A percentile compares a stretch with the other conserved stretches of the same genome.
phyloP scores from a whole-genome alignment of 2,113 vertebrate species.

The Muntiacus muntjak region DNA sequence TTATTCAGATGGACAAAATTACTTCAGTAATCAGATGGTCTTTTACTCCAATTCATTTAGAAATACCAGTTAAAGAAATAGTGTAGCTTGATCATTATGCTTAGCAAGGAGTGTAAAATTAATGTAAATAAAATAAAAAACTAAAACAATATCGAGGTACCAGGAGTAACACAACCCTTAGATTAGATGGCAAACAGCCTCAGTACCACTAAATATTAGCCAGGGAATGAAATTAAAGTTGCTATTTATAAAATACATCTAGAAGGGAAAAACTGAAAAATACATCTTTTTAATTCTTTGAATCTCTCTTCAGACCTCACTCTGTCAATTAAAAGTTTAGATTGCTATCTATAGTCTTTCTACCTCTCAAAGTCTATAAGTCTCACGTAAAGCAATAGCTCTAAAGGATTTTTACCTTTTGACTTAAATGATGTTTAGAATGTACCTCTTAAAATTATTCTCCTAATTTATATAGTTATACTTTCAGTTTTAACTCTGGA shows the following conservation, averaged over 20 bases:
- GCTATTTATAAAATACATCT: neutral
- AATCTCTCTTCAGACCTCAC: neutral
- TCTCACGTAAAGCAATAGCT: neutral
- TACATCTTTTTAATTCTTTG: neutral
- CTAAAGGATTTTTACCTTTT: neutral
- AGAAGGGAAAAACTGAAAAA: neutral
- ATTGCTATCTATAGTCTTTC: neutral
- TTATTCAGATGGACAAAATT: neutral
- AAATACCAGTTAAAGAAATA: neutral
- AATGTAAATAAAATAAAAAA: neutral
- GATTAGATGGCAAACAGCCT: neutral
- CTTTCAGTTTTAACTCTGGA: neutral
- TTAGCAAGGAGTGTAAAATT: neutral
- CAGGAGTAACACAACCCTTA: neutral
- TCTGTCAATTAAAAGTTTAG: neutral
- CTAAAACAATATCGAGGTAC: neutral
- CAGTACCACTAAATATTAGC: neutral
- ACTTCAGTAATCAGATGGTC: neutral
- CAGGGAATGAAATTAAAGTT: neutral
- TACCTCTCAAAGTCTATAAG: neutral
- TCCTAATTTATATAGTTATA: neutral
- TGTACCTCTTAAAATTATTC: neutral
- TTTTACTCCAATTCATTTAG: neutral
- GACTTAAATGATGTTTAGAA: conserved; percentile 15
- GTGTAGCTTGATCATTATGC: neutral